Evolutionary conservation across 1,140 invertebrate species (phyloP).

Genomic region (Anastrepha ludens): DNA sequence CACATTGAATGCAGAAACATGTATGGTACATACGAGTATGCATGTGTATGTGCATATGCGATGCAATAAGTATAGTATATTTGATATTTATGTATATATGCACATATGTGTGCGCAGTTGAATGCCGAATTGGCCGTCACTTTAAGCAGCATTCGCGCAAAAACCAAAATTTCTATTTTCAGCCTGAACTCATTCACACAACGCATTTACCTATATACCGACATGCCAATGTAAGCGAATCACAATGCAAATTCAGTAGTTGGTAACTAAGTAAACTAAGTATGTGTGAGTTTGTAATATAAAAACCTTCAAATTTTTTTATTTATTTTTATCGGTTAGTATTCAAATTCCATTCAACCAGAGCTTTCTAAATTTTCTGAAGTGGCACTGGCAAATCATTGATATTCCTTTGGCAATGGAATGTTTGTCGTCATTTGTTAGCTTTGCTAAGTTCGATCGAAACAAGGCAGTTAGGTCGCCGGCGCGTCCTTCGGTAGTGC

Average conservation of each 20-base stretch:
- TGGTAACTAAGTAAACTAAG: too few relatives aligned
- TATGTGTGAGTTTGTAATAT: neutral
- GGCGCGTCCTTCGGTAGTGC: slow-evolving; percentile 8
- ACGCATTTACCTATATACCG: neutral
- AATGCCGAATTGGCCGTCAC: slow-evolving; percentile 26
- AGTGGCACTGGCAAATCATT: slow-evolving; percentile 1
- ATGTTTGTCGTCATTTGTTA: slow-evolving; percentile 34
- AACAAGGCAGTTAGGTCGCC: slow-evolving; percentile 14
- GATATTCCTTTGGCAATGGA: slow-evolving; percentile 7
- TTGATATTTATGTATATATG: neutral
- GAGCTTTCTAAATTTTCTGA: neutral
- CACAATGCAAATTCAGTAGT: neutral
- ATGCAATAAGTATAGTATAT: too few relatives aligned
- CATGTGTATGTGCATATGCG: neutral
- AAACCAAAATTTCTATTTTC: slow-evolving; percentile 26
- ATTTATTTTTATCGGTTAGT: neutral
- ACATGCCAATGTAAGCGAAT: neutral
- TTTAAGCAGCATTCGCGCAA: neutral
- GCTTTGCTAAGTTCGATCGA: neutral
- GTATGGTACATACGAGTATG: neutral
- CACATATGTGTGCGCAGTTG: neutral
- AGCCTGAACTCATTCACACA: neutral
- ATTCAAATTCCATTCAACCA: slow-evolving; percentile 17
- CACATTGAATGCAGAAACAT: neutral
- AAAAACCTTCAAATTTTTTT: neutral